These are phyloP conservation scores for Caloenas nicobarica DNA, from an alignment of 2,113 vertebrate species.

Conservation along the genomic window DNA sequence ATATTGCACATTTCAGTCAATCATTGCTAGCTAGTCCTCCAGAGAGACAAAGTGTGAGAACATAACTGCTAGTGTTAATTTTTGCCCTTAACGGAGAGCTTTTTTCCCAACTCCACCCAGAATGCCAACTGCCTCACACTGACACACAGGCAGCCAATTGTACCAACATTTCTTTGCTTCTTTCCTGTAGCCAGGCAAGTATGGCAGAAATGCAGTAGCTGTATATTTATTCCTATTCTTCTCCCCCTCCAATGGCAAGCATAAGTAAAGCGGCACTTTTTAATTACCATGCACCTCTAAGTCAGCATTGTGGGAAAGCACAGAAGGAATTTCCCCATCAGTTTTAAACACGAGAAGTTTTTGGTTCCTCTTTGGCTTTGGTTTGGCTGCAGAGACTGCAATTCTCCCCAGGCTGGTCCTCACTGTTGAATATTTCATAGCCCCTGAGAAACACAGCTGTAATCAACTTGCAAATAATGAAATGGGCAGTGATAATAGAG, in stretches of 20 bases:
- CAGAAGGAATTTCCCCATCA: neutral
- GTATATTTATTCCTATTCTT: neutral
- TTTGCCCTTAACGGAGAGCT: neutral
- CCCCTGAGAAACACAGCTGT: constrained; percentile 43
- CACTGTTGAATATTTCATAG: constrained; percentile 60
- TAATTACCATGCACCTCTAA: neutral
- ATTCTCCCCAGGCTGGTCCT: neutral
- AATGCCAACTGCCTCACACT: neutral
- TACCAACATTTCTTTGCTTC: neutral
- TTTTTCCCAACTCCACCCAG: neutral
- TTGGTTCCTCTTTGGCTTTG: neutral
- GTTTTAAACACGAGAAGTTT: neutral
- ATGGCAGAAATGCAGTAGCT: neutral
- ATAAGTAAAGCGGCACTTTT: neutral
- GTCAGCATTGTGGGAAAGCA: neutral
- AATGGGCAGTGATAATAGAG: constrained; percentile 42
- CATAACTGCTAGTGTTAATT: neutral
- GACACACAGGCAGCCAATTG: neutral
- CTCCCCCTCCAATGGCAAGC: neutral
- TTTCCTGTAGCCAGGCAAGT: neutral
- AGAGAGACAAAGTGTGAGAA: neutral
- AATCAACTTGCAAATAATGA: constrained; percentile 66
- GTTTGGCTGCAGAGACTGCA: neutral
- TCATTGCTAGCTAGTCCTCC: neutral
- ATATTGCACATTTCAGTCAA: constrained; percentile 58